These are phyloP conservation scores for Halyomorpha halys DNA, from an alignment of 1,140 invertebrate species.

Conservation along the genomic window DNA sequence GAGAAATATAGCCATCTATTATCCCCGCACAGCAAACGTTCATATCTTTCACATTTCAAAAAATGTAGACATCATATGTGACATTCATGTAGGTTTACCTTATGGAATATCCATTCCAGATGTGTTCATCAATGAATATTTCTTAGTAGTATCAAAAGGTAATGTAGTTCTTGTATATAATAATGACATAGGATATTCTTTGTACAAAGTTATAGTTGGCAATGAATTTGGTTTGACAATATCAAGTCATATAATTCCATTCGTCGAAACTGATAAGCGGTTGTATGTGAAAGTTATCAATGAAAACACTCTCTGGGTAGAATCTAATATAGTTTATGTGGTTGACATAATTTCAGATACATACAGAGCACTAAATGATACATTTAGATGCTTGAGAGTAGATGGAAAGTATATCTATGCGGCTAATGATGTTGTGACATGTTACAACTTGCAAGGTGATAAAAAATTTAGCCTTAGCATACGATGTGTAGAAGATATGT, in stretches of 20 bases:
- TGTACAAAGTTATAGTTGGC: background rate
- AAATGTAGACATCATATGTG: background rate
- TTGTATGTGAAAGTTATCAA: background rate
- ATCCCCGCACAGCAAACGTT: background rate
- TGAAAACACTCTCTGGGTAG: background rate
- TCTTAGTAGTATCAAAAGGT: background rate
- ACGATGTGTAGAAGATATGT: background rate
- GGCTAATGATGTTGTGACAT: background rate
- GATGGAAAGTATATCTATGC: background rate
- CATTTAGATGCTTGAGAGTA: background rate
- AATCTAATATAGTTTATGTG: background rate
- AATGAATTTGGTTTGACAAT: background rate
- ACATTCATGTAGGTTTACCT: background rate
- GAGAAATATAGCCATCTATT: background rate
- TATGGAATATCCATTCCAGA: background rate
- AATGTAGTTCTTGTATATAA: constrained; percentile 1
- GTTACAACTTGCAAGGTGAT: background rate
- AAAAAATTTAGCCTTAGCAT: background rate
- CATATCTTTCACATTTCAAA: background rate
- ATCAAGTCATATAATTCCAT: background rate
- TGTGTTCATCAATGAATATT: constrained; percentile 6
- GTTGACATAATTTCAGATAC: background rate
- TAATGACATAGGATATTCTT: background rate
- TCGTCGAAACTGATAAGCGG: background rate
- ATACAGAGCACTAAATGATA: background rate